Evolutionary conservation across 2,113 vertebrate species (phyloP).

Genomic region (Istiophorus platypterus): DNA sequence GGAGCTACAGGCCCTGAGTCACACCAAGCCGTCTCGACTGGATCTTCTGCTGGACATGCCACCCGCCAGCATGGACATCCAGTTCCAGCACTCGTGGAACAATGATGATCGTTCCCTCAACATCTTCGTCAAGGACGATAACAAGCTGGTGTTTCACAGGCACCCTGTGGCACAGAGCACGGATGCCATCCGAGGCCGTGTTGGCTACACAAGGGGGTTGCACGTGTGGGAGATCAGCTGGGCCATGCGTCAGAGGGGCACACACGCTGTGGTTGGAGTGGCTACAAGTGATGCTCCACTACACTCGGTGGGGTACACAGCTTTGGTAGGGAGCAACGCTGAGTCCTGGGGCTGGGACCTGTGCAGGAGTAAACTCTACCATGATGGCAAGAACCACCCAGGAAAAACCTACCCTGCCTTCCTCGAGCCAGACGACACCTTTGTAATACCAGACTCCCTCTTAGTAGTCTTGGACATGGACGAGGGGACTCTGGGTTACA

Average conservation of each 20-base stretch:
- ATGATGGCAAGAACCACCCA: slow-evolving; percentile 95
- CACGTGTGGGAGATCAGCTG: slow-evolving; percentile 99
- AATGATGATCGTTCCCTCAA: slow-evolving; percentile 96
- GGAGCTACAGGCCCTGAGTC: slow-evolving; percentile 93
- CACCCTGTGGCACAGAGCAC: slow-evolving; percentile 99
- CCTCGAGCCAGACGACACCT: slow-evolving; percentile 94
- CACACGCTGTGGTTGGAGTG: slow-evolving; percentile 95
- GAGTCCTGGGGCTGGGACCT: slow-evolving; percentile 99
- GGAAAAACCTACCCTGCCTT: slow-evolving; percentile 95
- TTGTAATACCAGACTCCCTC: slow-evolving; percentile 97
- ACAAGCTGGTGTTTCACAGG: slow-evolving; percentile 96
- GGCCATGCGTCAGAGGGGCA: slow-evolving; percentile 97
- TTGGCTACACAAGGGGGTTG: slow-evolving; percentile 95
- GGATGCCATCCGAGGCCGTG: slow-evolving; percentile 93
- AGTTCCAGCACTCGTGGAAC: slow-evolving; percentile 96
- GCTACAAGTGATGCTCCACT: slow-evolving; percentile 92
- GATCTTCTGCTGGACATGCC: slow-evolving; percentile 98
- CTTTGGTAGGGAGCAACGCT: slow-evolving; percentile 93
- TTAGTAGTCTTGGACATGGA: slow-evolving; percentile 99
- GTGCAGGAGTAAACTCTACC: slow-evolving; percentile 97
- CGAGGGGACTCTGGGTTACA: slow-evolving; percentile 96
- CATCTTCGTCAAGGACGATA: slow-evolving; percentile 98
- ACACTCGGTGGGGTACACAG: slow-evolving; percentile 96
- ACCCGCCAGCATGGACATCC: slow-evolving; percentile 84
- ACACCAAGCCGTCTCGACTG: slow-evolving; percentile 93